Conservation (phyloP, 2,888 invertebrate species). For the Clepsis dumicolana region DNA sequence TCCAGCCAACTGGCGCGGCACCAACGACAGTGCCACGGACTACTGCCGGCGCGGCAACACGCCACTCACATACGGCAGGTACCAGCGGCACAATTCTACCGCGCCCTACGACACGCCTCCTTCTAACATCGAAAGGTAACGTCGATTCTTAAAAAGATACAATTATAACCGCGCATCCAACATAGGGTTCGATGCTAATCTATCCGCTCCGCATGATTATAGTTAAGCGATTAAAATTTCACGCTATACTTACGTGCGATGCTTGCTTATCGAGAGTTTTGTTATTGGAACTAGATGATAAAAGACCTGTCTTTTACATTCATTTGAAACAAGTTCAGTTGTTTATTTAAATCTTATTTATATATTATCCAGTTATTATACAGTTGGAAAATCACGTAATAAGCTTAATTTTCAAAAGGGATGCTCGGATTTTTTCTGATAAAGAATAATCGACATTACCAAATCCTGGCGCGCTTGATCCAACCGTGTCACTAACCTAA, state of each 20-base stretch:
- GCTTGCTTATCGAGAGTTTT: neutral
- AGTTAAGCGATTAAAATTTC: neutral
- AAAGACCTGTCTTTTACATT: neutral
- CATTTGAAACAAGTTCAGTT: no score
- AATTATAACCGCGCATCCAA: slow-evolving; percentile 9
- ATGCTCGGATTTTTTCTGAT: neutral
- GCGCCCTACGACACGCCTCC: slow-evolving; percentile 80
- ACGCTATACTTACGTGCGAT: neutral
- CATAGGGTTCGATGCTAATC: slow-evolving; percentile 16
- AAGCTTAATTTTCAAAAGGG: neutral
- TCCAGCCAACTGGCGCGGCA: slow-evolving; percentile 81
- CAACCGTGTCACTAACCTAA: slow-evolving; percentile 18
- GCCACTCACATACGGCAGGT: slow-evolving; percentile 84
- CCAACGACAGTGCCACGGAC: slow-evolving; percentile 82
- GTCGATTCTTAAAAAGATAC: slow-evolving; percentile 45
- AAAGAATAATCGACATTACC: slow-evolving; percentile 20
- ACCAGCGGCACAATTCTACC: slow-evolving; percentile 84
- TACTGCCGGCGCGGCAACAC: slow-evolving; percentile 83
- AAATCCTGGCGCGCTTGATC: slow-evolving; percentile 31
- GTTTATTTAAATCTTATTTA: no score
- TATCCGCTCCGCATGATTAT: slow-evolving; percentile 13
- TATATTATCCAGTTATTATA: no score
- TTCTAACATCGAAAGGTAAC: slow-evolving; percentile 78
- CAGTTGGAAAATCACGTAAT: no score
- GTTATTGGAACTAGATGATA: neutral